phyloP scores from a whole-genome alignment of 2,113 vertebrate species.

The Syrrhaptes paradoxus region DNA sequence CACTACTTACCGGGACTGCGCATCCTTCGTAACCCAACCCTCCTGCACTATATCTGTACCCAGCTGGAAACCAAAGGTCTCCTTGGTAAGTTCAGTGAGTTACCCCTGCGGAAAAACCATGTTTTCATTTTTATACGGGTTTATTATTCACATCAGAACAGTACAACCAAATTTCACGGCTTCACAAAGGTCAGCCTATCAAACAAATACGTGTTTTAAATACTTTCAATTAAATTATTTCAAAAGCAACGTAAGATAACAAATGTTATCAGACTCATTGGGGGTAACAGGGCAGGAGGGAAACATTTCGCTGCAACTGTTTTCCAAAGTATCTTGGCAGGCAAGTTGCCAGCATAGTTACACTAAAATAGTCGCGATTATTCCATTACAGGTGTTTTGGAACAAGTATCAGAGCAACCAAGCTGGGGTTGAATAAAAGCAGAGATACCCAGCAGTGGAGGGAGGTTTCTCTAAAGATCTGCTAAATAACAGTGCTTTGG shows the following conservation, averaged over 20 bases:
- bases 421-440: background rate
- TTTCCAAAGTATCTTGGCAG: background rate
- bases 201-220: accelerated
- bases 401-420: slow-evolving; percentile 28
- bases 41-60: background rate
- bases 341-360: background rate
- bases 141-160: background rate
- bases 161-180: accelerated
- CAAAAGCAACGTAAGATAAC: accelerated
- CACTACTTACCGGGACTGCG: background rate
- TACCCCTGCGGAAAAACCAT: background rate
- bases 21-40: background rate
- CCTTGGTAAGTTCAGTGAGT: accelerated
- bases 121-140: background rate
- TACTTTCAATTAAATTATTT: background rate
- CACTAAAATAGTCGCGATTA: background rate
- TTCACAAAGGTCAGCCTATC: background rate
- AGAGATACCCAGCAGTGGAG: accelerated
- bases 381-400: slow-evolving; percentile 35
- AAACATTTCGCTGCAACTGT: background rate
- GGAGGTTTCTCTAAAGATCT: background rate
- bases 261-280: background rate
- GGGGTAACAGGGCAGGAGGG: background rate
- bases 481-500: background rate
- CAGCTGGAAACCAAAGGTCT: background rate